A percentile compares a stretch with the other conserved stretches of the same genome.
phyloP scores from a whole-genome alignment of 2,113 vertebrate species.

The Vanacampus margaritifer region DNA sequence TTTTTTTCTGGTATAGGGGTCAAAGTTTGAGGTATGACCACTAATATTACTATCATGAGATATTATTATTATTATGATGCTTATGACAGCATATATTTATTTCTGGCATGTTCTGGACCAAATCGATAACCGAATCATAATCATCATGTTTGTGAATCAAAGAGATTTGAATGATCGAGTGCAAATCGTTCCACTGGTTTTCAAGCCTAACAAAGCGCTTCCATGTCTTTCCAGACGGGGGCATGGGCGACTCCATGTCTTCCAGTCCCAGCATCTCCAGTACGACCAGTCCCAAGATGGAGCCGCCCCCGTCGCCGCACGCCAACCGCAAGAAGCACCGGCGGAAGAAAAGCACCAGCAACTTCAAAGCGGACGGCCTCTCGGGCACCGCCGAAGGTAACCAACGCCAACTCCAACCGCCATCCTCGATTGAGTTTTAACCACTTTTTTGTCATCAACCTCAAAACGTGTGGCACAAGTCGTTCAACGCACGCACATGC shows the following conservation, averaged over 20 bases:
- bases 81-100: no score
- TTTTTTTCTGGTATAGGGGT: neutral
- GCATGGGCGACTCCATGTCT: constrained; percentile 88
- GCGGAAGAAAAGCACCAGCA: constrained; percentile 98
- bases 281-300: constrained; percentile 92
- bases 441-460: neutral
- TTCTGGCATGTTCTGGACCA: no score
- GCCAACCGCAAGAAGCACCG: constrained; percentile 98
- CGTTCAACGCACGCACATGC: neutral
- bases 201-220: neutral
- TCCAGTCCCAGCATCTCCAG: constrained; percentile 95
- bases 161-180: no score
- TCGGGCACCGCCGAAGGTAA: constrained; percentile 94
- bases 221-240: constrained; percentile 74
- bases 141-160: no score
- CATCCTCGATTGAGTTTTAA: neutral
- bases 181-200: no score
- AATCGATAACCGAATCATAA: no score
- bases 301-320: constrained; percentile 93
- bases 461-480: neutral
- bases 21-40: neutral
- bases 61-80: no score
- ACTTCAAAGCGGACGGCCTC: constrained; percentile 92
- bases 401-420: constrained; percentile 15
- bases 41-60: no score